phyloP scores from a whole-genome alignment of 2,888 invertebrate species.

The Scaptomyza tumidula region DNA sequence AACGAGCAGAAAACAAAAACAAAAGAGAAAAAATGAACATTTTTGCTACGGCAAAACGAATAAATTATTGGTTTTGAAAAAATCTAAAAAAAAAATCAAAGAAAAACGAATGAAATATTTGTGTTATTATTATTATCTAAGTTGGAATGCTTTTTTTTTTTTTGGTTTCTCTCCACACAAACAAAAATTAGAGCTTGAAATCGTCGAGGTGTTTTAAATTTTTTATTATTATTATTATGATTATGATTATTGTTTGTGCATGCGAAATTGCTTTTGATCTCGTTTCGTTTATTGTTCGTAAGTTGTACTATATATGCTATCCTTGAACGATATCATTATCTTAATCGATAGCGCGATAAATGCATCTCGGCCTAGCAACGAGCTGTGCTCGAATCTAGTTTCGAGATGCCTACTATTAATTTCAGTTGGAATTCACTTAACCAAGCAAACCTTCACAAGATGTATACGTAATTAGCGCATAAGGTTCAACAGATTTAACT shows the following conservation, averaged over 20 bases:
- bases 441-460: constrained; percentile 81
- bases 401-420: constrained; percentile 21
- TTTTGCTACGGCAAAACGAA: constrained; percentile 64
- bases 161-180: constrained; percentile 22
- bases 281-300: constrained; percentile 73
- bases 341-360: constrained; percentile 30
- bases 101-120: constrained; percentile 61
- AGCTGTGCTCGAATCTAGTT: constrained; percentile 63
- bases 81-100: constrained; percentile 61
- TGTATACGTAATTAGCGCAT: constrained; percentile 84
- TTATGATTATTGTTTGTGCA: constrained; percentile 33
- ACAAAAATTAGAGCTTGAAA: constrained; percentile 42
- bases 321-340: constrained; percentile 23
- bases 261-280: constrained; percentile 70
- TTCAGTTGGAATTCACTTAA: constrained; percentile 51
- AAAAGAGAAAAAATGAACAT: constrained; percentile 29
- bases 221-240: constrained; percentile 4
- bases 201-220: constrained; percentile 9
- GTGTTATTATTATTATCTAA: constrained; percentile 69
- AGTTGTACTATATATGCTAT: constrained; percentile 31
- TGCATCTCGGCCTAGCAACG: constrained; percentile 42
- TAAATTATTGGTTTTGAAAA: constrained; percentile 72
- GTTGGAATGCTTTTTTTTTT: constrained; percentile 38
- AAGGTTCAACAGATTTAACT: constrained; percentile 69
- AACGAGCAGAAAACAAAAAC: constrained; percentile 40